A percentile compares a stretch with the other conserved stretches of the same genome.
Conservation (phyloP, 1,140 invertebrate genomes). For the Steinernema feltiae region DNA sequence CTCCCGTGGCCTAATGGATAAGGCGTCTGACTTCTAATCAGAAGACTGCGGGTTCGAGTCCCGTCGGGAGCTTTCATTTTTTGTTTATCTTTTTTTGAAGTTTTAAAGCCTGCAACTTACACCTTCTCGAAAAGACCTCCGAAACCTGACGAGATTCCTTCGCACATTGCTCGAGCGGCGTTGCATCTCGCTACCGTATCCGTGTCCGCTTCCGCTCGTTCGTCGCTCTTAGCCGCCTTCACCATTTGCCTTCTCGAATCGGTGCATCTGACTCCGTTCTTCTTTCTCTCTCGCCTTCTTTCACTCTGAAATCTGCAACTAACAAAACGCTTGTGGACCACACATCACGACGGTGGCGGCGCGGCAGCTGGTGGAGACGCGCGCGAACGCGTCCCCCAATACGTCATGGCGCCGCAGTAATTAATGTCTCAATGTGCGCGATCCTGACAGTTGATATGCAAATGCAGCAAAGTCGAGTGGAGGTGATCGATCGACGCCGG, state of each 20-base stretch:
- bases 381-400: neutral
- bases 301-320: neutral
- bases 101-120: neutral
- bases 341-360: neutral
- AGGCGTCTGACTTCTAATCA: neutral
- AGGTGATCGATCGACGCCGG: slow-evolving; percentile 9
- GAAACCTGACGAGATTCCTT: neutral
- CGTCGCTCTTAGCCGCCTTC: neutral
- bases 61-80: neutral
- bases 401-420: neutral
- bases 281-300: neutral
- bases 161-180: neutral
- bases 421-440: neutral
- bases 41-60: neutral
- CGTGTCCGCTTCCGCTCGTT: neutral
- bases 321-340: neutral
- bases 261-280: neutral
- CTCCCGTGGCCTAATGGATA: neutral
- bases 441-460: slow-evolving; percentile 14
- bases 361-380: neutral
- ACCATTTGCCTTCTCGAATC: neutral
- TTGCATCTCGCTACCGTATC: neutral
- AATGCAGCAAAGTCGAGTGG: neutral
- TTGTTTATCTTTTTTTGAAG: neutral
- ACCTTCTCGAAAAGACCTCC: neutral